Evolutionary conservation across 1,140 invertebrate species (phyloP), one percentile per base, ranked within the genome.

Genomic region (Bombus difficillimus): DNA sequence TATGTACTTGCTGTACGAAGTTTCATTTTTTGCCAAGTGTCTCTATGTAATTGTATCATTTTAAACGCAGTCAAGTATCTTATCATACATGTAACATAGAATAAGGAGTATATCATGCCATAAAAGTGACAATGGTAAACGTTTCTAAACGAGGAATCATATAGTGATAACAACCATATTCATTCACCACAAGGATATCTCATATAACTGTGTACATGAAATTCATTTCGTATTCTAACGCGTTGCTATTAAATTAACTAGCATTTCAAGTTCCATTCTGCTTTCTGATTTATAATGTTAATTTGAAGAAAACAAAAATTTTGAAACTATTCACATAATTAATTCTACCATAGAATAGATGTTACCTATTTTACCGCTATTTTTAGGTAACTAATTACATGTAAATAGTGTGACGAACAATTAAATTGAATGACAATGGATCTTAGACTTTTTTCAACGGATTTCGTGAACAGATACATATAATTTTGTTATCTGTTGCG

Each of bases 371-470:
- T 81, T 75, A 88, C 73, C 68, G 86, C 78, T 81, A 81, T 53
- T 66, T 81, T 81, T 85, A 83, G 72, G 73, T 83, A 76, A 86
- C 80, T 53, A 74, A 83, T 94, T 91, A 92, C 92, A 91, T 94
- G 94, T 94, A 94, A 89, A 94, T 94, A 94, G 93, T 89, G 94
- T 89, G 91, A 92, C 90, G 90, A 92, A 91, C 90, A 92, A 85
- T 85, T 87, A 89, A 93, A 93, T 75, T 89, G 86, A 92, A 86
- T 89, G 92, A 89, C 93, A 91, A 92, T 89, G 92, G 59, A 92
- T 93, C 91, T 91, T 92, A 92, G 90, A 91, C 82, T 80, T 91
- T 90, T 84, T 85, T 86, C 83, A 89, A 88, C 77, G 83, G 88
- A 87, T 81, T 86, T 87, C 86, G 83, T 74, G 71, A 68, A 86